Percentiles rank a stretch among this genome's conserved stretches.
Evolutionary conservation across 2,797 vertebrate genomes (phyloP).

Genomic region (Sebastolobus altivelis): DNA sequence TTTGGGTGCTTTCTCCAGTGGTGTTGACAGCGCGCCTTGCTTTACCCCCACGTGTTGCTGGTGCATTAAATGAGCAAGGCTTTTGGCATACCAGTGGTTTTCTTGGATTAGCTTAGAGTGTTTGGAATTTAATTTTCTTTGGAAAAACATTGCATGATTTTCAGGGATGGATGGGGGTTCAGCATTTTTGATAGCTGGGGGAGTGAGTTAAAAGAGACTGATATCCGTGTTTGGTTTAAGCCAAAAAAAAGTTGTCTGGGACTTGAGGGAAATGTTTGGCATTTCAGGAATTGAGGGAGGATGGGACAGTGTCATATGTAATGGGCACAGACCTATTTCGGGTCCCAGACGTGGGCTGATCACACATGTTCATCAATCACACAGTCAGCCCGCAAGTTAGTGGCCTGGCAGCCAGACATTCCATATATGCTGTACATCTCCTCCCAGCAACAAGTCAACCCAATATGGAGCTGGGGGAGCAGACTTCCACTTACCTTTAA

Average conservation of each 20-base stretch:
- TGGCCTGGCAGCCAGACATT: slow-evolving; percentile 57
- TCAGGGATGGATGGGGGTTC: background rate
- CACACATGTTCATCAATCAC: slow-evolving; percentile 60
- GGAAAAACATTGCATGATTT: slow-evolving; percentile 15
- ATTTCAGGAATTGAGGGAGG: slow-evolving; percentile 66
- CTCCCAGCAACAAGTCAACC: slow-evolving; percentile 48
- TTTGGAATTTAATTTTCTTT: slow-evolving; percentile 27
- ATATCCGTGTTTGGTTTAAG: slow-evolving; percentile 4
- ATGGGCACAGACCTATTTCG: slow-evolving; percentile 60
- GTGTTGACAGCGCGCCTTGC: slow-evolving; percentile 50
- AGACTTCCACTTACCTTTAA: slow-evolving; percentile 24
- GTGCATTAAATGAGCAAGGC: slow-evolving; percentile 21
- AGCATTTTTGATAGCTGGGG: background rate
- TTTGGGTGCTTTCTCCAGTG: slow-evolving; percentile 38
- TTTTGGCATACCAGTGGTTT: slow-evolving; percentile 24
- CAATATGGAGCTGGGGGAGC: slow-evolving; percentile 31
- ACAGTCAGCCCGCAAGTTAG: slow-evolving; percentile 23
- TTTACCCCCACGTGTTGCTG: slow-evolving; percentile 22
- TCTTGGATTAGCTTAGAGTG: slow-evolving; percentile 16
- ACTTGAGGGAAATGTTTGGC: slow-evolving; percentile 45
- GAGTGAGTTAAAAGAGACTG: background rate
- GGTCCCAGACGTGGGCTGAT: slow-evolving; percentile 36
- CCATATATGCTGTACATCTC: slow-evolving; percentile 54
- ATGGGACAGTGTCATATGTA: slow-evolving; percentile 53
- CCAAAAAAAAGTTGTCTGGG: background rate